Evolutionary conservation across 2,888 invertebrate species (phyloP), one percentile per base, ranked within the genome.

Genomic region (Diloba caeruleocephala): DNA sequence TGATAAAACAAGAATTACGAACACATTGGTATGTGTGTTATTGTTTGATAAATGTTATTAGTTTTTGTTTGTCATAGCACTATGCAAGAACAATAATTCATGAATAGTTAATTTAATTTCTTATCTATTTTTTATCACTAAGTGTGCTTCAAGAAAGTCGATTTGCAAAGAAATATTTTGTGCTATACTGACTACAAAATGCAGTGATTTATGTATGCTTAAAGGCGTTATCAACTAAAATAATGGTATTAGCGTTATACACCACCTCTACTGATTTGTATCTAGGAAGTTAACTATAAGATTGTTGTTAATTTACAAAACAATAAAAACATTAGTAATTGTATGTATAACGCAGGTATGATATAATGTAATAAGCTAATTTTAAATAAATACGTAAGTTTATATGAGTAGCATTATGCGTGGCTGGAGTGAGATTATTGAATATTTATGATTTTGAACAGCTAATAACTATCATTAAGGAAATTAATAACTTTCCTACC

Each of bases 401-500:
- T 50, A 12, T 66, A 55, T n/a, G 15, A 41, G 29, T 61, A 61
- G 44, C 33, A 25, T 43, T 38, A 34, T 33, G 28, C 55, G 58
- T 64, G 45, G 43, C 53, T 52, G 62, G 60, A 76, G 71, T 77
- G 73, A 78, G 75, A 79, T 77, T 73, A 71, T 63, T 67, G 61
- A 53, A 58, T 66, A 66, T 66, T 73, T 58, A 62, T 57, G 34
- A 54, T 55, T 51, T 44, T 33, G 45, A 33, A 32, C 36, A 53
- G n/a, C n/a, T 58, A 36, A n/a, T 14, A 15, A 10, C 23, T 14
- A 12, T 15, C 15, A 33, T 10, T 4, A 12, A 29, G 8, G 12
- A 19, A n/a, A 12, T 21, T 12, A 1, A 58, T 64, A 58, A n/a
- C n/a, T n/a, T n/a, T n/a, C n/a, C n/a, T n/a, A n/a, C n/a, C n/a